Percentiles rank a stretch among this genome's conserved stretches.
These are phyloP conservation scores for Pangasius mekongensis DNA, from an alignment of 2,797 vertebrate species.

Conservation along the genomic window DNA sequence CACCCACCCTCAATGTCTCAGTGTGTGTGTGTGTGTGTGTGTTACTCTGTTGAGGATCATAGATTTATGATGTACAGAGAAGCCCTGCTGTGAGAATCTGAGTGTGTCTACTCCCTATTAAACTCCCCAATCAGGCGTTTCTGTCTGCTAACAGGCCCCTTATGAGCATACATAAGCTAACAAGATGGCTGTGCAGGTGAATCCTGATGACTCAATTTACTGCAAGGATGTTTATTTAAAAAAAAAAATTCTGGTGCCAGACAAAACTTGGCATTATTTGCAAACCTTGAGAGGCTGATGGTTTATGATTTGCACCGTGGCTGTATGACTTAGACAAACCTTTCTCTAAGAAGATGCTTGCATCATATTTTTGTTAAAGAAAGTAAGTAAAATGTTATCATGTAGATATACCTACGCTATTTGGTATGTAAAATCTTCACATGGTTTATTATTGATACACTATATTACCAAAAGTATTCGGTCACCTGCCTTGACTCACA, in stretches of 20 bases:
- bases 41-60: conserved; percentile 67
- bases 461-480: too few species aligned
- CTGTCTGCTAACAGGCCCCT: conserved; percentile 73
- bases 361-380: not conserved
- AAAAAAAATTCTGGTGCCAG: not conserved
- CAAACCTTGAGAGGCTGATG: not conserved
- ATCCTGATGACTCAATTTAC: conserved; percentile 10
- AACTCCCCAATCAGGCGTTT: conserved; percentile 71
- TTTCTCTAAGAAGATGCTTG: not conserved
- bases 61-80: conserved; percentile 72
- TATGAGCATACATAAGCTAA: conserved; percentile 64
- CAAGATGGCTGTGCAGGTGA: not conserved
- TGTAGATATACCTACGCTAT: not conserved
- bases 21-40: not conserved
- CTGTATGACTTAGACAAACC: not conserved
- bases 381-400: not conserved
- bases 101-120: conserved; percentile 73
- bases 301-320: not conserved
- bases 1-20: not conserved
- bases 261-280: not conserved
- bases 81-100: conserved; percentile 72
- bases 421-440: not conserved
- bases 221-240: not conserved
- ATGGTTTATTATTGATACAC: not conserved
- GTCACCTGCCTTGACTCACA: too few species aligned